Evolutionary conservation across 2,113 vertebrate species (phyloP), one percentile per base, ranked within the genome.

Genomic region (Herpailurus yagouaroundi): DNA sequence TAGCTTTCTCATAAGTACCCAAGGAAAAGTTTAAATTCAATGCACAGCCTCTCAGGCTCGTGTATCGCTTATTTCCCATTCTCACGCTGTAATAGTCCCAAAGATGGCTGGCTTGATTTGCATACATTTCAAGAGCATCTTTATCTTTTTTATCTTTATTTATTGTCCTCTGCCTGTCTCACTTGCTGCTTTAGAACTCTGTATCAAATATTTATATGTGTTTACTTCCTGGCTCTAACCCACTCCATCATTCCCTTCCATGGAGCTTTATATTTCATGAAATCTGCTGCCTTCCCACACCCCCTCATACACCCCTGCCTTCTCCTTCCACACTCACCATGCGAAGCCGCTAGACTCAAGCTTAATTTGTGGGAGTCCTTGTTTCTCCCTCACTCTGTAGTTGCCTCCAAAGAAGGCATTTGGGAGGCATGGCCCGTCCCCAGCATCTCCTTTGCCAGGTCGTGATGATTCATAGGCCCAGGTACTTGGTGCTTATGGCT

Each of bases 151-250:
- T 77, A 69, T n/a, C 36, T 90, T 95, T 96, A 77, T 95, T 97
- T 97, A 95, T 96, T 80, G 60, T 92, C 82, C 29, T 96, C 38
- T 95, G 33, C 25, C 27, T 91, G 60, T 96, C 95, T 92, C 57
- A 6, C 14, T 38, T n/a, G 60, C 83, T 98, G 23, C 92, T 96
- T 98, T 31, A 7, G 38, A 95, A 66, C 81, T 95, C 82, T 50
- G 63, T 94, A 95, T 94, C 81, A 97, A 98, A 96, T 89, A 91
- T 97, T 98, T 97, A 96, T 74, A 13, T 13, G 63, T 92, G 52
- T 94, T 92, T 91, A 92, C 95, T 97, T 98, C 94, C 63, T 92
- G 19, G 3, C 90, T 96, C 68, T 71, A 93, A 85, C 55, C 16
- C 9, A 84, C 83, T 94, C 95, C 31, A 94, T 97, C 74, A 82